These are phyloP conservation scores for Belonocnema kinseyi DNA, from an alignment of 1,140 invertebrate genomes.

Conservation along the genomic window DNA sequence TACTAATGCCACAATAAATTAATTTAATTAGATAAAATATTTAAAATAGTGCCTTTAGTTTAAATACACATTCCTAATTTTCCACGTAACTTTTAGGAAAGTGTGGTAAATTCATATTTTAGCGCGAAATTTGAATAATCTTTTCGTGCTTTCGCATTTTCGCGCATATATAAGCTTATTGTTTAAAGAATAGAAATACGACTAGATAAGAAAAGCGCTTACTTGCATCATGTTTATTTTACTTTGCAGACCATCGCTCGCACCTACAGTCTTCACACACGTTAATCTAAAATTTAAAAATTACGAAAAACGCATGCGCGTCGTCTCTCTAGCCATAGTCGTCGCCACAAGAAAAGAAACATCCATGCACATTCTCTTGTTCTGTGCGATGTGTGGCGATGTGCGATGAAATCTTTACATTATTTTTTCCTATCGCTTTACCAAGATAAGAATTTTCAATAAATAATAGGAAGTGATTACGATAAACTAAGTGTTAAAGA, in stretches of 20 bases:
- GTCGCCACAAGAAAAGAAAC: background rate
- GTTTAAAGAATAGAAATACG: constrained; percentile 5
- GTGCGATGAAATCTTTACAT: too few species aligned
- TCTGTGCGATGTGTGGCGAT: too few species aligned
- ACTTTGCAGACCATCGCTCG: constrained; percentile 16
- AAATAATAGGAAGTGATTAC: background rate
- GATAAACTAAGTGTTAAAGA: background rate
- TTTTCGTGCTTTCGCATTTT: constrained; percentile 1
- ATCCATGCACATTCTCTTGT: background rate
- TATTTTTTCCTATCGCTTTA: too few species aligned
- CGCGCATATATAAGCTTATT: constrained; percentile 12
- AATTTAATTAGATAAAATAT: too few species aligned
- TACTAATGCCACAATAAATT: too few species aligned
- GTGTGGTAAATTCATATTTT: background rate
- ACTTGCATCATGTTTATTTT: constrained; percentile 8
- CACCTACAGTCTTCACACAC: constrained; percentile 1
- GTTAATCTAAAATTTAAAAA: background rate
- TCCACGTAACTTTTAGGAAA: too few species aligned
- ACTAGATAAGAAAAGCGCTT: constrained; percentile 12
- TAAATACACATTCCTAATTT: too few species aligned
- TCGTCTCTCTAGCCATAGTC: background rate
- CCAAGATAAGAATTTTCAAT: too few species aligned
- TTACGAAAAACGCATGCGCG: constrained; percentile 14
- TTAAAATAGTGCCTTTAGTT: too few species aligned
- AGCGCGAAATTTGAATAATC: constrained; percentile 20